phyloP scores from a whole-genome alignment of 2,113 vertebrate species.

The Sarotherodon lohbergeri region DNA sequence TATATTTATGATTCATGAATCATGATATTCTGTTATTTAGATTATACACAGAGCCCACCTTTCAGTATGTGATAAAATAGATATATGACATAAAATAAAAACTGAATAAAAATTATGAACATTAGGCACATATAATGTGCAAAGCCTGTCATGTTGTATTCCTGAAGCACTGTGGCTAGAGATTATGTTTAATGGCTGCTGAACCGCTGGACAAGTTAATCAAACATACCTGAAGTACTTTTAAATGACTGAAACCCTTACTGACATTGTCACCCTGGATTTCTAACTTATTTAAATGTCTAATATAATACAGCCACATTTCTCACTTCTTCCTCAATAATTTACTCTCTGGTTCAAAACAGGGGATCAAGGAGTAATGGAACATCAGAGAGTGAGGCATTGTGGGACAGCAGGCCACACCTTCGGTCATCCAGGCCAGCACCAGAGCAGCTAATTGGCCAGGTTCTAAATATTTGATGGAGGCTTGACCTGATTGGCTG shows the following conservation, averaged over 20 bases:
- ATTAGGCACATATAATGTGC: neutral
- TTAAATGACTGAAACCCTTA: conserved; percentile 25
- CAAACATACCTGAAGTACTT: conserved; percentile 12
- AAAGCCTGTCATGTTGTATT: neutral
- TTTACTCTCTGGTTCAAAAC: conserved; percentile 52
- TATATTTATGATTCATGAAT: neutral
- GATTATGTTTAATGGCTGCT: neutral
- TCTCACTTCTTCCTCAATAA: conserved; percentile 48
- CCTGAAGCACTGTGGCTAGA: neutral
- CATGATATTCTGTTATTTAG: neutral
- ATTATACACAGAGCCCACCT: neutral
- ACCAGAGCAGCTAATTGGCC: conserved; percentile 60
- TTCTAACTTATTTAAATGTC: conserved; percentile 56
- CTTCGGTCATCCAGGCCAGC: conserved; percentile 38
- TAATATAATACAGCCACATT: conserved; percentile 47
- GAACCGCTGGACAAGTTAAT: conserved; percentile 28
- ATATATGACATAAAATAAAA: neutral
- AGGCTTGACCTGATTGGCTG: conserved; percentile 61
- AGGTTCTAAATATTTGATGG: conserved; percentile 64
- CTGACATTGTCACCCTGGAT: conserved; percentile 47
- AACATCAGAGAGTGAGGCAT: conserved; percentile 50
- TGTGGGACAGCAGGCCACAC: conserved; percentile 36
- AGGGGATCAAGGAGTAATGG: conserved; percentile 31
- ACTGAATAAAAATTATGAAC: neutral
- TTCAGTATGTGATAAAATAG: neutral